phyloP scores from a whole-genome alignment of 2,113 vertebrate species.

The Hippocampus barbouri region DNA sequence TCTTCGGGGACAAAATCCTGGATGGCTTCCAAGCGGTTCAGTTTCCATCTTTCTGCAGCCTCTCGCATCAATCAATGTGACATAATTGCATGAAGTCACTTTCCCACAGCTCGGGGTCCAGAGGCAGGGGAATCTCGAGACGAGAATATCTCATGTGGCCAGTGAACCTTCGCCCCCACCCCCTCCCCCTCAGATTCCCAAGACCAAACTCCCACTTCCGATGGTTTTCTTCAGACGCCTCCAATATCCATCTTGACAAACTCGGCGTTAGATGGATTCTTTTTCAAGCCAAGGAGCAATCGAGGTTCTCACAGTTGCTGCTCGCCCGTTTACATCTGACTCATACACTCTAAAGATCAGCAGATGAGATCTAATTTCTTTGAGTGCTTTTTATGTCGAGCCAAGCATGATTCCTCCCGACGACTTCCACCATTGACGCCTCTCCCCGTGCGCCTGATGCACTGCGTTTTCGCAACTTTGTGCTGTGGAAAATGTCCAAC shows the following conservation, averaged over 20 bases:
- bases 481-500: constrained; percentile 51
- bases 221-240: constrained; percentile 34
- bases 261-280: constrained; percentile 30
- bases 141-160: neutral
- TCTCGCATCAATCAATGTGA: constrained; percentile 73
- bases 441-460: constrained; percentile 47
- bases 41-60: constrained; percentile 63
- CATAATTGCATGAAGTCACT: constrained; percentile 70
- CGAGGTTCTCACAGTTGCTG: constrained; percentile 54
- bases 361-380: constrained; percentile 67
- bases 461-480: constrained; percentile 59
- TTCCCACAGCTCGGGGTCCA: constrained; percentile 66
- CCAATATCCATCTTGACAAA: constrained; percentile 33
- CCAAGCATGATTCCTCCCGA: constrained; percentile 59
- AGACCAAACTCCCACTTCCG: constrained; percentile 26
- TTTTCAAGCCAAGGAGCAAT: constrained; percentile 21
- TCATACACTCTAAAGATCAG: constrained; percentile 50
- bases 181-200: constrained; percentile 22
- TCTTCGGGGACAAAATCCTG: constrained; percentile 67
- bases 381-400: constrained; percentile 65
- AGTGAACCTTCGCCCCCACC: constrained; percentile 21
- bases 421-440: constrained; percentile 41
- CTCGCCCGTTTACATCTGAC: constrained; percentile 53
- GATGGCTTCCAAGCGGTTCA: constrained; percentile 64
- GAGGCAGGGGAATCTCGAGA: constrained; percentile 18